phyloP scores from a whole-genome alignment of 2,888 invertebrate species.

The Noctuana brunneofusca region DNA sequence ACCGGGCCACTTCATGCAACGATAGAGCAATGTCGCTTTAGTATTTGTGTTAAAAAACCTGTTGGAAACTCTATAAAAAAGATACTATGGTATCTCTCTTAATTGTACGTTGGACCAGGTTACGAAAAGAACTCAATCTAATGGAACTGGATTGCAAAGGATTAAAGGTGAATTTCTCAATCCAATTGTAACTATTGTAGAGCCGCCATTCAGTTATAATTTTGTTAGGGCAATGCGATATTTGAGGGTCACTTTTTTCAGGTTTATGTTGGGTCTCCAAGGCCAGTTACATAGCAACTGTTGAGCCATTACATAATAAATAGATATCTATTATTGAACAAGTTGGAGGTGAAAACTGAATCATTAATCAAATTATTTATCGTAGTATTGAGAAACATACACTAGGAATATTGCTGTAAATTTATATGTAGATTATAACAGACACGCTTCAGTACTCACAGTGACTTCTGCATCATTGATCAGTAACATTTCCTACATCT shows the following conservation, averaged over 20 bases:
- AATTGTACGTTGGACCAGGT: constrained; percentile 2
- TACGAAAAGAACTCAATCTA: constrained; percentile 12
- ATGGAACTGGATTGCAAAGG: constrained; percentile 4
- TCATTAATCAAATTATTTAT: not conserved
- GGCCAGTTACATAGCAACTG: not conserved
- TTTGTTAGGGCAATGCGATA: not conserved
- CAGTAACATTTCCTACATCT: constrained; percentile 7
- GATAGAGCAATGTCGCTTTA: constrained; percentile 29
- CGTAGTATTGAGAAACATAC: not conserved
- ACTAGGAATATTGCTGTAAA: not conserved
- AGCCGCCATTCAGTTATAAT: constrained; percentile 1
- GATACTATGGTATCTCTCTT: constrained; percentile 22
- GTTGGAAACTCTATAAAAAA: constrained; percentile 22
- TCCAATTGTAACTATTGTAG: not conserved
- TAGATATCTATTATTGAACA: too few species aligned
- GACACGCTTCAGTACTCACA: not conserved
- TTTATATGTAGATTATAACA: not conserved
- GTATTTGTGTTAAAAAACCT: constrained; percentile 33
- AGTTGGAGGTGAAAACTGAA: too few species aligned
- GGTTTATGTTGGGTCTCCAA: not conserved
- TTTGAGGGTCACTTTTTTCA: not conserved
- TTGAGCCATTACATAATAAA: too few species aligned
- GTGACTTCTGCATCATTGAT: constrained; percentile 10
- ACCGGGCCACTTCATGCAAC: constrained; percentile 30
- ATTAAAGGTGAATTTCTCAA: constrained; percentile 16